Base-by-base conservation (phyloP, 2,113 vertebrate genomes). In the Oenanthe oenanthe region DNA sequence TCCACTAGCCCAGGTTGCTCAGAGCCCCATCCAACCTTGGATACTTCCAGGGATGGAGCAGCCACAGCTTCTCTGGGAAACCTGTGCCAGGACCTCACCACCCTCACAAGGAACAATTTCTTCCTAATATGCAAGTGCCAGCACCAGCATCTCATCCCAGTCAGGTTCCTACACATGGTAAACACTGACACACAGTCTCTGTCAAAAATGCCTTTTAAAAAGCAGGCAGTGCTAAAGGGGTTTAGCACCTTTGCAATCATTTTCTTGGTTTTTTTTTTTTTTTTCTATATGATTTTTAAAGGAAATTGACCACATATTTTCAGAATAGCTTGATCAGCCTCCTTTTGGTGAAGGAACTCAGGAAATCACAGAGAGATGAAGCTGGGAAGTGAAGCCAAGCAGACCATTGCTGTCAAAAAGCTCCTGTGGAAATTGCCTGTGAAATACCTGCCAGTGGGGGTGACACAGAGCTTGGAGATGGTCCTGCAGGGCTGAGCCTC, bases 21-120 rank as follows among this genome's bases (percentile, higher is more conserved):
- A 3, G 1, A 74, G 32, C 16, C 28, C 12, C 32, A 38, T 74
- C 60, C 53, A 74, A 0, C 43, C 58, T 43, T 0, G 13, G 0
- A 11, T 32, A 38, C 15, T 58, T 0, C 32, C 60, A 66, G 60
- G 32, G 32, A 58, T 80, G 51, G 28, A 1, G 32, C 22, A 66
- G 15, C 51, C 36, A 58, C 32, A 66, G 51, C 43, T 73, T 0
- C 32, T 58, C 15, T 73, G 26, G 6, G 4, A 0, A 73, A 4
- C 32, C 9, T 88, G 26, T 57, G 58, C 36, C 43, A 28, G 58
- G 31, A 43, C 6, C 43, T 80, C 31, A 1, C 0, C 43, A 73
- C 26, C 67, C 58, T 50, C 51, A n/a, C 10, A 38, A 40, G 26
- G 9, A 65, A 9, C 0, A 51, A 45, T 73, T 73, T 1, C 19